phyloP scores from a whole-genome alignment of 1,140 invertebrate genomes.

The Battus philenor region DNA sequence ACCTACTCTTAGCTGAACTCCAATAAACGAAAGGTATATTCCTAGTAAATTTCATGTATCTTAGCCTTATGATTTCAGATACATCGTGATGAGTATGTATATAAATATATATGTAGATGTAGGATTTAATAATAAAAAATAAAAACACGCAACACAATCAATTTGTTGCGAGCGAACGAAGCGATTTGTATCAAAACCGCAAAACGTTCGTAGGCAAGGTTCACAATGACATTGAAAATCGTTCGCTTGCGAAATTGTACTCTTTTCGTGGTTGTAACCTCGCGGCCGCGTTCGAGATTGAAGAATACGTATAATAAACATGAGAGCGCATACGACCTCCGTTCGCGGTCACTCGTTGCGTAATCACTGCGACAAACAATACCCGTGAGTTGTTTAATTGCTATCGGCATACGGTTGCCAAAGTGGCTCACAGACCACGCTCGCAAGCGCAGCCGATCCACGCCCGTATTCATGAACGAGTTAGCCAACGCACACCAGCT shows the following conservation, averaged over 20 bases:
- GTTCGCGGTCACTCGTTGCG: slow-evolving; percentile 67
- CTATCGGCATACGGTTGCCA: slow-evolving; percentile 21
- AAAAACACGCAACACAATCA: too few relatives aligned
- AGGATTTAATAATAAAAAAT: too few relatives aligned
- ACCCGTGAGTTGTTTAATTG: slow-evolving; percentile 35
- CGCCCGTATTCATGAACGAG: too few relatives aligned
- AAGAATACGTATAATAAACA: slow-evolving; percentile 74
- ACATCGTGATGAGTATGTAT: too few relatives aligned
- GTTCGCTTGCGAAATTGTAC: slow-evolving; percentile 65
- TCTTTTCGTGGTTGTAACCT: slow-evolving; percentile 68
- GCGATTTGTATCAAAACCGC: slow-evolving; percentile 22
- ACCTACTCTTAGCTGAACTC: too few relatives aligned
- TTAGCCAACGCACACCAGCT: too few relatives aligned
- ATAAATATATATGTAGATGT: too few relatives aligned
- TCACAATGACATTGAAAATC: slow-evolving; percentile 67
- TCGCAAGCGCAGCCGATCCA: background rate
- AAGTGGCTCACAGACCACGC: background rate
- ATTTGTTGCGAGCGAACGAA: too few relatives aligned
- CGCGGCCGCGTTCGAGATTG: slow-evolving; percentile 52
- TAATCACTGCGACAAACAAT: slow-evolving; percentile 64
- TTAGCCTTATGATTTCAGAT: too few relatives aligned
- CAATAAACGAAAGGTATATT: too few relatives aligned
- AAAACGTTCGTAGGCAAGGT: slow-evolving; percentile 33
- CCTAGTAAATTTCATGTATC: too few relatives aligned
- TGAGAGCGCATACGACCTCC: slow-evolving; percentile 67